Conservation (phyloP, 2,113 vertebrate species). For the Charadrius vociferus region DNA sequence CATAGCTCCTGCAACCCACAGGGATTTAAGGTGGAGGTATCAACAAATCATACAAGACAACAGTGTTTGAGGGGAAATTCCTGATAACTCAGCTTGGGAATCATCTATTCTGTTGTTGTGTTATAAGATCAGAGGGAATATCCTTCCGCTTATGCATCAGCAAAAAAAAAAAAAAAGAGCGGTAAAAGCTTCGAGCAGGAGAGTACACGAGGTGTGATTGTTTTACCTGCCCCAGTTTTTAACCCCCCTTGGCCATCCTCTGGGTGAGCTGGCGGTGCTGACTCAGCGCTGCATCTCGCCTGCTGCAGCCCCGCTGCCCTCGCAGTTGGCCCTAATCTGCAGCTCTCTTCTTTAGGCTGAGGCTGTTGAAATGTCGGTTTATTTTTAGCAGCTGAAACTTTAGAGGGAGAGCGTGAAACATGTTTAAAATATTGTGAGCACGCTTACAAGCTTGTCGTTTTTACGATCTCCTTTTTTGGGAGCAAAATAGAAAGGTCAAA, state of each 20-base stretch:
- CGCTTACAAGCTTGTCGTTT: not conserved
- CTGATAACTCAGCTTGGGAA: not conserved
- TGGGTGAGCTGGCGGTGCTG: not conserved
- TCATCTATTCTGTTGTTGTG: not conserved
- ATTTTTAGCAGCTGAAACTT: not conserved
- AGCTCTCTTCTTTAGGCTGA: not conserved
- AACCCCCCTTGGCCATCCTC: not conserved
- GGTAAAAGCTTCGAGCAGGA: not conserved
- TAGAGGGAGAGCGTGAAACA: accelerated
- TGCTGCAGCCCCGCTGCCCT: accelerated
- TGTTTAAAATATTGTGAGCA: not conserved
- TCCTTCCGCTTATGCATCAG: accelerated
- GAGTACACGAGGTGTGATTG: accelerated
- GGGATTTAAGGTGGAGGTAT: not conserved
- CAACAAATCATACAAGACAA: not conserved
- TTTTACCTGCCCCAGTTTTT: not conserved
- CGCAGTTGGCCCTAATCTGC: accelerated
- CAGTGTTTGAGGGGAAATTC: not conserved
- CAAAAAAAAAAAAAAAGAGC: not conserved
- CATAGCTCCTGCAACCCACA: not conserved
- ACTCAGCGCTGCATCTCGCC: not conserved
- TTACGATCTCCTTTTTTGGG: not conserved
- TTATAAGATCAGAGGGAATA: not conserved
- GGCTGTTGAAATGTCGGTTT: not conserved
- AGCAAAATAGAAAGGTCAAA: not conserved